Evolutionary conservation across 1,140 invertebrate genomes (phyloP).

Genomic region (Galleria mellonella): DNA sequence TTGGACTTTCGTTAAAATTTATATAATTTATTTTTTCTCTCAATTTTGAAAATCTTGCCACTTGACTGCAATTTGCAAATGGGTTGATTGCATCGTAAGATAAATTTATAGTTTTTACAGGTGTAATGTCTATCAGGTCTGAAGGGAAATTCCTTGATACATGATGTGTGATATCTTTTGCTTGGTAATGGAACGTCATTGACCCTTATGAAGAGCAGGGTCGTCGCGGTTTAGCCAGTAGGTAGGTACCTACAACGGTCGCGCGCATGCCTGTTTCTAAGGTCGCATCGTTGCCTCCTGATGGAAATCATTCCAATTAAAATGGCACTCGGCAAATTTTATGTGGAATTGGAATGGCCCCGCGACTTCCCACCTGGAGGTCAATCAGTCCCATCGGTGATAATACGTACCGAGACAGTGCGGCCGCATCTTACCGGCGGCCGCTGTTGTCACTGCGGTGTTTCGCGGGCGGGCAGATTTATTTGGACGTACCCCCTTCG

Average conservation of each 20-base stretch:
- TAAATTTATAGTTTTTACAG: background rate
- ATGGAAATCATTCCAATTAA: slow-evolving; percentile 63
- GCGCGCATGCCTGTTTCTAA: slow-evolving; percentile 66
- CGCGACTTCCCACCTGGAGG: slow-evolving; percentile 5
- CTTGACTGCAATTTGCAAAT: no score
- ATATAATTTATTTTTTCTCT: no score
- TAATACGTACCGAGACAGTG: slow-evolving; percentile 26
- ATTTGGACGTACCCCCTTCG: slow-evolving; percentile 69
- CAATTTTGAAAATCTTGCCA: no score
- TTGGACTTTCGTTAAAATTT: no score
- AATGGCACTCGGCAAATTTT: slow-evolving; percentile 35
- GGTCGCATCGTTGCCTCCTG: slow-evolving; percentile 45
- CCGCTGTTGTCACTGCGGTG: slow-evolving; percentile 70
- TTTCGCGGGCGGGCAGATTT: slow-evolving; percentile 72
- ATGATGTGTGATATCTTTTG: slow-evolving; percentile 28
- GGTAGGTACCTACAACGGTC: slow-evolving; percentile 45
- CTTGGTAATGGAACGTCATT: slow-evolving; percentile 47
- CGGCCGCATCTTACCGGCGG: slow-evolving; percentile 62
- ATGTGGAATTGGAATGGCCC: slow-evolving; percentile 5
- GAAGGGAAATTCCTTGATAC: background rate
- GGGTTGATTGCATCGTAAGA: no score
- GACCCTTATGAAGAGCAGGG: slow-evolving; percentile 48
- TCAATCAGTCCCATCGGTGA: slow-evolving; percentile 13
- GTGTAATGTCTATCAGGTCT: background rate
- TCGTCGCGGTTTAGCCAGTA: slow-evolving; percentile 48